phyloP scores from a whole-genome alignment of 2,797 vertebrate genomes.

The Periparus ater region DNA sequence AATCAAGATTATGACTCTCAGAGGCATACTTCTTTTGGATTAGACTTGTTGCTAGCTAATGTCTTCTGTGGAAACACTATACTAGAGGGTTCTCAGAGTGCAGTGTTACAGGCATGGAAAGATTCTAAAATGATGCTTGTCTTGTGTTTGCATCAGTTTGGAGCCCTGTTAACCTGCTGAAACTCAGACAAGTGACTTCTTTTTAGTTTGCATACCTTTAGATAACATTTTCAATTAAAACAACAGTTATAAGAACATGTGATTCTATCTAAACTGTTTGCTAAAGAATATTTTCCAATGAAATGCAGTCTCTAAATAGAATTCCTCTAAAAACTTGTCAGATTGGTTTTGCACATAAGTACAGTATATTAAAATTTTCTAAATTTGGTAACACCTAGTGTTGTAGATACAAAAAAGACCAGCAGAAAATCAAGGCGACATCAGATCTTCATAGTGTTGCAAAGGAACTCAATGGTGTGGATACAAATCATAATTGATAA shows the following conservation, averaged over 20 bases:
- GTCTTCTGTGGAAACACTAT: neutral
- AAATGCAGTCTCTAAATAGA: neutral
- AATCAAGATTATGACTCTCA: neutral
- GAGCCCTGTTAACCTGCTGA: neutral
- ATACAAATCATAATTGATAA: neutral
- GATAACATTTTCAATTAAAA: neutral
- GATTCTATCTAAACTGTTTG: neutral
- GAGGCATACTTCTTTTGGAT: neutral
- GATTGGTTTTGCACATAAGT: neutral
- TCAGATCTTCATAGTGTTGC: neutral
- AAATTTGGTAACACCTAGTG: neutral
- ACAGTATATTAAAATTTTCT: neutral
- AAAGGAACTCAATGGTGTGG: neutral
- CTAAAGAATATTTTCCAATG: neutral
- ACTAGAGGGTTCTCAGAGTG: neutral
- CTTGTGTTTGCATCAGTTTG: neutral
- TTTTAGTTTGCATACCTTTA: neutral
- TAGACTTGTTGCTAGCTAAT: neutral
- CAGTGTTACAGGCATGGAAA: neutral
- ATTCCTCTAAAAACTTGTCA: neutral
- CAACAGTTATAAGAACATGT: fast-evolving
- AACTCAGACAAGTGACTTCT: neutral
- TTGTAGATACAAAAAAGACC: neutral
- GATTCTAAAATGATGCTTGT: neutral
- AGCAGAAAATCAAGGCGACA: neutral